Evolutionary conservation across 1,140 invertebrate species (phyloP).

Genomic region (Apis dorsata): DNA sequence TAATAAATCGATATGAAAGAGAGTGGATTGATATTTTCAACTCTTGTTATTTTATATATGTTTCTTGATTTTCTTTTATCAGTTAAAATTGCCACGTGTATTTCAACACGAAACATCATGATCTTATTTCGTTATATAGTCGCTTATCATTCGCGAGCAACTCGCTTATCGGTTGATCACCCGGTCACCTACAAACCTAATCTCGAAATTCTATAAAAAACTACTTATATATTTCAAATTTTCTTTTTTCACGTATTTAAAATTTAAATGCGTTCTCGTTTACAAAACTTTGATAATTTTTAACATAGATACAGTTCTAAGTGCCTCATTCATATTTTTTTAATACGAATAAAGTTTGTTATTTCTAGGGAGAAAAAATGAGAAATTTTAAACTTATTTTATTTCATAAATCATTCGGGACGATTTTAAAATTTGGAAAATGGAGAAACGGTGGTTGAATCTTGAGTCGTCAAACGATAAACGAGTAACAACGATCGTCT

Average conservation of each 20-base stretch:
- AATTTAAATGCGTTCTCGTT: neutral
- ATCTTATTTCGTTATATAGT: neutral
- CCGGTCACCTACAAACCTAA: neutral
- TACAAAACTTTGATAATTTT: neutral
- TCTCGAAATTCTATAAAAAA: neutral
- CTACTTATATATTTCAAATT: neutral
- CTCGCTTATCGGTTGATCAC: neutral
- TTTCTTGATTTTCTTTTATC: neutral
- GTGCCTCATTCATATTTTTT: too few species aligned
- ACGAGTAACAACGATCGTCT: too few species aligned
- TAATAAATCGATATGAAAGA: neutral
- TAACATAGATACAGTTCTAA: neutral
- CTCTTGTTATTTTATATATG: neutral
- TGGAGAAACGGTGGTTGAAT: too few species aligned
- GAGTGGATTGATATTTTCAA: neutral
- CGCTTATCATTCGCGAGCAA: constrained; percentile 11
- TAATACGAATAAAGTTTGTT: too few species aligned
- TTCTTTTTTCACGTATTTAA: neutral
- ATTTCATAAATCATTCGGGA: too few species aligned
- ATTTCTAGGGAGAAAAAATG: too few species aligned
- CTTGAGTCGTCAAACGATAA: too few species aligned
- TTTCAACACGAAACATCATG: neutral
- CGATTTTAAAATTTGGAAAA: too few species aligned
- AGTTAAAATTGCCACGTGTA: too few species aligned
- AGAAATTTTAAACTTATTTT: too few species aligned